phyloP scores from a whole-genome alignment of 1,140 invertebrate species.

The Glossosoma conforme region DNA sequence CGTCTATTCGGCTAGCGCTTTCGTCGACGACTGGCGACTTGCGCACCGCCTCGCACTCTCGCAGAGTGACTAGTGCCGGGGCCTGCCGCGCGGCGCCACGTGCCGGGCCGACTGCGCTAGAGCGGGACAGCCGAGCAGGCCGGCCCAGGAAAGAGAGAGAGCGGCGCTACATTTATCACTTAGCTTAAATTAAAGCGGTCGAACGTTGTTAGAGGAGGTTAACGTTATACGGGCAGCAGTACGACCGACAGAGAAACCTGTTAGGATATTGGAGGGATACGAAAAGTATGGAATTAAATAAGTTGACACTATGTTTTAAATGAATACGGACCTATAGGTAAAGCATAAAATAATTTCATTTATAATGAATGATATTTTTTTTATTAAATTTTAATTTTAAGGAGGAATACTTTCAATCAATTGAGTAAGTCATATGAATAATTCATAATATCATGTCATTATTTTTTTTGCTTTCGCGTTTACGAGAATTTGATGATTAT shows the following conservation, averaged over 20 bases:
- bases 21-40: constrained; percentile 12
- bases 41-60: constrained; percentile 6
- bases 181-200: constrained; percentile 17
- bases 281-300: too few species aligned
- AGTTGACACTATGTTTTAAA: constrained; percentile 15
- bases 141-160: constrained; percentile 8
- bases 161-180: constrained; percentile 12
- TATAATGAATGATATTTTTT: neutral
- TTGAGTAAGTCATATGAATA: too few species aligned
- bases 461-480: too few species aligned
- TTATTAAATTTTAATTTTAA: neutral
- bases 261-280: too few species aligned
- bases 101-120: neutral
- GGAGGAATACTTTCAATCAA: neutral
- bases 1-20: constrained; percentile 4
- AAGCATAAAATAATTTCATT: neutral
- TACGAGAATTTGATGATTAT: too few species aligned
- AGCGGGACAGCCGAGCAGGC: neutral
- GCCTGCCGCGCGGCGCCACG: constrained; percentile 13
- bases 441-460: too few species aligned
- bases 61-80: neutral
- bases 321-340: neutral
- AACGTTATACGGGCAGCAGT: neutral
- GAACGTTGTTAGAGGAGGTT: neutral
- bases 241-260: too few species aligned